phyloP scores from a whole-genome alignment of 2,797 vertebrate genomes.

The Craterocephalus amniculus region DNA sequence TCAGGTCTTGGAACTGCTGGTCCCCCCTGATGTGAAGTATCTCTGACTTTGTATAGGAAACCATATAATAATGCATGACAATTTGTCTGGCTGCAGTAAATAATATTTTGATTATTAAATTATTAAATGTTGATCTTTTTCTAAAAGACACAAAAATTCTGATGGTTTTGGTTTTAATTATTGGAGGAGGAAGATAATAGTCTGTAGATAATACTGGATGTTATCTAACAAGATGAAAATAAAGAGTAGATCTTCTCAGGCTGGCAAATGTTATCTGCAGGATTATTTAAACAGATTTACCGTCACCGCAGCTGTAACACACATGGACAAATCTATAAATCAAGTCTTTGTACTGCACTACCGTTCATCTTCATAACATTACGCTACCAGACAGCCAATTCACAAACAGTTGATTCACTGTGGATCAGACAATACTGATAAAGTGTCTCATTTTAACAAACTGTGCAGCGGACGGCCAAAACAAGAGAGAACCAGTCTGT shows the following conservation, averaged over 20 bases:
- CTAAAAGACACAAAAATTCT: neutral
- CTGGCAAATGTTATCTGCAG: neutral
- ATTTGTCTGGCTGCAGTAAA: neutral
- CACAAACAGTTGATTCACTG: slow-evolving; percentile 59
- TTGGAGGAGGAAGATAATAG: neutral
- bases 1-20: neutral
- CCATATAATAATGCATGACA: neutral
- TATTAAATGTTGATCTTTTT: neutral
- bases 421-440: slow-evolving; percentile 38
- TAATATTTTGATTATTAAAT: neutral
- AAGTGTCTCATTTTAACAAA: slow-evolving; percentile 54
- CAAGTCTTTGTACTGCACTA: slow-evolving; percentile 4
- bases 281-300: slow-evolving; percentile 14
- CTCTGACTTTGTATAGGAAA: too few relatives aligned
- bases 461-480: slow-evolving; percentile 4
- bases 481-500: slow-evolving; percentile 15
- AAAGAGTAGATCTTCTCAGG: neutral
- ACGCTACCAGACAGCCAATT: slow-evolving; percentile 29
- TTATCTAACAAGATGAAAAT: neutral
- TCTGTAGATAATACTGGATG: neutral
- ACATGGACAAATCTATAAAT: slow-evolving; percentile 13
- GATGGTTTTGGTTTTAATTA: neutral
- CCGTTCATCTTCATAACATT: slow-evolving; percentile 28
- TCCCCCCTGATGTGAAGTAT: neutral
- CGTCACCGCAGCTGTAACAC: neutral